Percentiles rank a stretch among this genome's conserved stretches.
These are phyloP conservation scores for Battus philenor DNA, from an alignment of 1,140 invertebrate genomes.

Conservation along the genomic window DNA sequence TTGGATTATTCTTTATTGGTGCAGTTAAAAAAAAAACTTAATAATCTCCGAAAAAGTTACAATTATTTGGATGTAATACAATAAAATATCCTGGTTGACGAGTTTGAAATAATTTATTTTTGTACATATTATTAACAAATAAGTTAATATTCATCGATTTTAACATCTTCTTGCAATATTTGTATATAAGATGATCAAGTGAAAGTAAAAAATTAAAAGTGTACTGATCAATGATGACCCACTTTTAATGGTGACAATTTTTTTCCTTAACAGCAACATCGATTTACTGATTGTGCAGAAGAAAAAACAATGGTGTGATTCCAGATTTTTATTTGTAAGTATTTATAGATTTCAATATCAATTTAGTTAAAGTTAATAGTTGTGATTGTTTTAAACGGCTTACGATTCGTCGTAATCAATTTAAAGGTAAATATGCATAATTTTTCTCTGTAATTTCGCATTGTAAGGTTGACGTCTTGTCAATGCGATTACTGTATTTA, in stretches of 20 bases:
- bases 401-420: slow-evolving; percentile 39
- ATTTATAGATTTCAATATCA: slow-evolving; percentile 73
- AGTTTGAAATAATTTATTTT: no score
- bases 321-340: slow-evolving; percentile 77
- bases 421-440: slow-evolving; percentile 46
- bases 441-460: slow-evolving; percentile 40
- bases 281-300: slow-evolving; percentile 70
- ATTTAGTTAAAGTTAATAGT: slow-evolving; percentile 55
- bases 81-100: no score
- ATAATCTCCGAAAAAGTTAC: no score
- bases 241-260: slow-evolving; percentile 40
- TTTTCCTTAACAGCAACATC: slow-evolving; percentile 52
- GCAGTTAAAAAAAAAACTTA: no score
- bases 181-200: slow-evolving; percentile 18
- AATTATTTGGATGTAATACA: no score
- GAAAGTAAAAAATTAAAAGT: slow-evolving; percentile 26
- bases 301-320: slow-evolving; percentile 77
- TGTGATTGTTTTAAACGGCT: slow-evolving; percentile 47
- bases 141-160: no score
- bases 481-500: slow-evolving; percentile 71
- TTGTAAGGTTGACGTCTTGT: slow-evolving; percentile 63
- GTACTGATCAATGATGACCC: slow-evolving; percentile 38
- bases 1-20: no score
- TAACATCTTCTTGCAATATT: no score
- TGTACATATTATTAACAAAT: no score